Evolutionary conservation across 2,888 invertebrate genomes (phyloP), one percentile per base, ranked within the genome.

Genomic region (Bhutanitis thaidina): DNA sequence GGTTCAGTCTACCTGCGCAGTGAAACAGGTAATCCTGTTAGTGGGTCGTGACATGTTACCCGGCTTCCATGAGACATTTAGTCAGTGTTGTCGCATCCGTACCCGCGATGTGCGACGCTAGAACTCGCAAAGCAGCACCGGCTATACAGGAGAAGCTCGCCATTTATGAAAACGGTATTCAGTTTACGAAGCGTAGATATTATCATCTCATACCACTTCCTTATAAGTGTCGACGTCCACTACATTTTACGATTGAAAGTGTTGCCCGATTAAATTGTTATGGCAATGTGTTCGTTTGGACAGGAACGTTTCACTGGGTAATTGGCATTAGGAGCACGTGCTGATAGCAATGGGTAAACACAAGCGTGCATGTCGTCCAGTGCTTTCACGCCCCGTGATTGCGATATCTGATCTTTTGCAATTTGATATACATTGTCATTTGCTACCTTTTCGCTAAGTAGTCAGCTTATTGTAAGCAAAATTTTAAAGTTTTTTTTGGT

Each of bases 1-100:
- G 71, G 73, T 73, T 71, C 64, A 70, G 69, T 77, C 76, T 80
- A 79, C 79, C 77, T 83, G 83, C 84, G 82, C 77, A 85, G 80
- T 85, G 74, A 86, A 82, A 75, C 85, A 81, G 80, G 85, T 84
- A 89, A 89, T 89, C 89, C 89, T 84, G 87, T 89, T 89, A 89
- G 85, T 76, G 85, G 89, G 77, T 88, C 89, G 78, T 20, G 88
- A 88, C 89, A 87, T 73, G 80, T 72, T 85, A 80, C 75, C 80
- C 82, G 86, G 85, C 84, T 86, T 85, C 84, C 79, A 71, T 71
- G 73, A 75, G 74, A 74, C 77, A 77, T 80, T 78, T 74, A 77
- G 72, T 78, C 71, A 62, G 64, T 63, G 43, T 52, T 55, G 68
- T 69, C 70, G 77, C 71, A 78, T 77, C 75, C 69, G 77, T 60